A percentile compares a stretch with the other conserved stretches of the same genome.
Conservation (phyloP, 2,888 invertebrate species). For the Drosophila suboccidentalis region DNA sequence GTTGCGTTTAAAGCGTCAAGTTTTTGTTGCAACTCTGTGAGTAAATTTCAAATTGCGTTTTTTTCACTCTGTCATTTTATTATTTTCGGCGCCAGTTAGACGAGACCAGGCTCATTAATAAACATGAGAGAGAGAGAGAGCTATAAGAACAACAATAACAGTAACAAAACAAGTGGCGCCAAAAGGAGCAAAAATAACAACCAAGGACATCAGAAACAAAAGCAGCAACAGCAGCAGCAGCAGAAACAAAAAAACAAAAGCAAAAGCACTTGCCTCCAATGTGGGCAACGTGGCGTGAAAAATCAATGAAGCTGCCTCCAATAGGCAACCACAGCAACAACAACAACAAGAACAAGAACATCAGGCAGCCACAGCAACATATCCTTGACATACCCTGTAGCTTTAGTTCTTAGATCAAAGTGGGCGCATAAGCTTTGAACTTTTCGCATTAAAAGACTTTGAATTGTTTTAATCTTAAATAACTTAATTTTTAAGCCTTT, state of each 20-base stretch:
- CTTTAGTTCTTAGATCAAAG: background rate
- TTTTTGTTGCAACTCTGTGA: conserved; percentile 32
- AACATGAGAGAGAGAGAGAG: conserved; percentile 57
- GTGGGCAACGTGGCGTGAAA: conserved; percentile 58
- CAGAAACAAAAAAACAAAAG: conserved; percentile 11
- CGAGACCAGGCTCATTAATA: conserved; percentile 67
- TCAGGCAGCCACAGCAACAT: conserved; percentile 2
- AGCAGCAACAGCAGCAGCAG: background rate
- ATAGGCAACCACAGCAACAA: conserved; percentile 28
- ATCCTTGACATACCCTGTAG: conserved; percentile 21
- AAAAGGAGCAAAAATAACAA: conserved; percentile 64
- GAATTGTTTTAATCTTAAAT: background rate
- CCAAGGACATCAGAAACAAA: conserved; percentile 62
- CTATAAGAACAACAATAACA: conserved; percentile 50
- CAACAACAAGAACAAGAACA: conserved; percentile 1
- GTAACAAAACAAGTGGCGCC: conserved; percentile 41
- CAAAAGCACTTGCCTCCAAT: conserved; percentile 20
- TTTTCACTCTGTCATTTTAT: background rate
- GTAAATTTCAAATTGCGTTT: conserved; percentile 22
- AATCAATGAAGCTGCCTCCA: conserved; percentile 65
- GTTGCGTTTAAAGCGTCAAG: conserved; percentile 21
- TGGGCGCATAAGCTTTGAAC: background rate
- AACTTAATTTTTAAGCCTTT: background rate
- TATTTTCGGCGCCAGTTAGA: conserved; percentile 55
- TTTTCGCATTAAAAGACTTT: background rate